phyloP scores from a whole-genome alignment of 1,140 invertebrate genomes.

The Penaeus vannamei region DNA sequence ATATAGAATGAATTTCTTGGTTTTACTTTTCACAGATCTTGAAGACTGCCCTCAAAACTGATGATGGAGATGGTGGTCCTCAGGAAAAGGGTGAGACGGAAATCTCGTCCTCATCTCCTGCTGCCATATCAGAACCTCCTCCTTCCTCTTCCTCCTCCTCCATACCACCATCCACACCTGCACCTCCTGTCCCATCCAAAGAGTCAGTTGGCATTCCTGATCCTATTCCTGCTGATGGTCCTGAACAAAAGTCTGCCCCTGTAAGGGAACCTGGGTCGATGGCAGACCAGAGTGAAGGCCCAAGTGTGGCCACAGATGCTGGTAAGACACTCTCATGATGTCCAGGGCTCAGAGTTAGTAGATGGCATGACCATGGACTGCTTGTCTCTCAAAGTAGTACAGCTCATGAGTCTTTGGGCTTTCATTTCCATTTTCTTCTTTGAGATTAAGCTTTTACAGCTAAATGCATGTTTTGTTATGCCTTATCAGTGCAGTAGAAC shows the following conservation, averaged over 20 bases:
- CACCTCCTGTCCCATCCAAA: constrained; percentile 30
- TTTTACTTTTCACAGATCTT: constrained; percentile 32
- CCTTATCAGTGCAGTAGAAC: too few relatives aligned
- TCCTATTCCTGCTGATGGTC: constrained; percentile 43
- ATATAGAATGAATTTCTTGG: not conserved
- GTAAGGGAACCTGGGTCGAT: constrained; percentile 23
- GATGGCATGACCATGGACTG: constrained; percentile 11
- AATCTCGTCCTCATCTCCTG: constrained; percentile 26
- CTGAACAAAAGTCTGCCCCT: constrained; percentile 36
- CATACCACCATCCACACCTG: constrained; percentile 1
- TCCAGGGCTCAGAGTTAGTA: constrained; percentile 38
- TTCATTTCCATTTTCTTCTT: too few relatives aligned
- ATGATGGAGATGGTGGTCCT: constrained; percentile 61
- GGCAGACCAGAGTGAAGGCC: constrained; percentile 39
- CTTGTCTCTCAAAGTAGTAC: not conserved
- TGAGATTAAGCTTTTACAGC: too few relatives aligned
- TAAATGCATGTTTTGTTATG: too few relatives aligned
- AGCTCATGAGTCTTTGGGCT: too few relatives aligned
- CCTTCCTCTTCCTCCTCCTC: constrained; percentile 31
- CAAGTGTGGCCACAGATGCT: constrained; percentile 40
- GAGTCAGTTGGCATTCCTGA: constrained; percentile 18
- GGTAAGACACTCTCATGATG: constrained; percentile 46
- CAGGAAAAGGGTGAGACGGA: constrained; percentile 60
- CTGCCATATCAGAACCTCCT: constrained; percentile 31
- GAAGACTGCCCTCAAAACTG: constrained; percentile 55